Evolutionary conservation across 2,797 vertebrate species (phyloP).

Genomic region (Amblyraja radiata): DNA sequence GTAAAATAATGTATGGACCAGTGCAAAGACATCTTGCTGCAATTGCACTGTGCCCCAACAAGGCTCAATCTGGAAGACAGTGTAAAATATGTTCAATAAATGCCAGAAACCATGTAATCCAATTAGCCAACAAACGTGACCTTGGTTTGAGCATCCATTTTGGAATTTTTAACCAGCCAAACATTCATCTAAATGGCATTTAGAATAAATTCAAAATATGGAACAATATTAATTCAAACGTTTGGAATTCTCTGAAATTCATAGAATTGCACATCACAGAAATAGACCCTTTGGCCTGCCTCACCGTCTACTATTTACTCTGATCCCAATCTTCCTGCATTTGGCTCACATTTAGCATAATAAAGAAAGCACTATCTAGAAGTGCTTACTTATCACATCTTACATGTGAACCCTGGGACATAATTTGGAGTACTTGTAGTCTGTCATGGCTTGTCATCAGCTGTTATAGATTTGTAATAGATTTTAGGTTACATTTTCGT

Average conservation of each 20-base stretch:
- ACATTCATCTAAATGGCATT: background rate
- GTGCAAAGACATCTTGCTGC: too few relatives aligned
- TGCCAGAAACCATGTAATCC: background rate
- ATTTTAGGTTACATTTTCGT: too few relatives aligned
- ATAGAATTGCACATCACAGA: background rate
- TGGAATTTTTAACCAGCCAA: background rate
- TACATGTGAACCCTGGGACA: background rate
- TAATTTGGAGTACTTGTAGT: background rate
- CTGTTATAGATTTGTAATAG: background rate
- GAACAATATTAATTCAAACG: background rate
- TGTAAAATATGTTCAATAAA: background rate
- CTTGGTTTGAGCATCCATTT: background rate
- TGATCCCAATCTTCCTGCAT: too few relatives aligned
- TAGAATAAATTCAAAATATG: background rate
- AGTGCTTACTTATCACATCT: background rate
- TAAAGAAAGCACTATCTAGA: background rate
- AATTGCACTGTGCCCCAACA: too few relatives aligned
- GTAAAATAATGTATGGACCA: too few relatives aligned
- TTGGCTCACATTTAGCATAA: too few relatives aligned
- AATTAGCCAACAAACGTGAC: background rate
- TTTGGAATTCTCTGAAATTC: background rate
- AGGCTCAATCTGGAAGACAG: too few relatives aligned
- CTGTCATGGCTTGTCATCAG: background rate
- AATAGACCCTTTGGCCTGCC: too few relatives aligned
- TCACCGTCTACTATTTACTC: too few relatives aligned